Conservation (phyloP, 2,113 vertebrate genomes). For the Enhydra lutris region DNA sequence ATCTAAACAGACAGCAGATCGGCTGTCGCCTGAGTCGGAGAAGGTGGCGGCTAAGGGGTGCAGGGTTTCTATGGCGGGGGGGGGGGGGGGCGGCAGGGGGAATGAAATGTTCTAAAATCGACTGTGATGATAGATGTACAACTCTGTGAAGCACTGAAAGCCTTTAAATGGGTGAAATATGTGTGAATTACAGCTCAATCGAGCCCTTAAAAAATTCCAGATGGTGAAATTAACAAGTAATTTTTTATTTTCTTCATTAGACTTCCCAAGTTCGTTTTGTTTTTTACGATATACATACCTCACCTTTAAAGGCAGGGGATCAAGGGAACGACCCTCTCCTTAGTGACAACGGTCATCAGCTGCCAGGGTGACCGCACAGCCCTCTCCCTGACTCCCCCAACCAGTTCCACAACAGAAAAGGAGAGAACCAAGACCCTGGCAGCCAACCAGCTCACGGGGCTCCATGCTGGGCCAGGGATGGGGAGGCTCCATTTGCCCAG, state of each 20-base stretch:
- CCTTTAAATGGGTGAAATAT: background rate
- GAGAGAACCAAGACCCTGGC: fast-evolving
- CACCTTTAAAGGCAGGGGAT: background rate
- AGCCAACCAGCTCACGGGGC: background rate
- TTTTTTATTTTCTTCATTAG: background rate
- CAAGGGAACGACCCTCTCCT: background rate
- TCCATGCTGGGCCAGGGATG: fast-evolving
- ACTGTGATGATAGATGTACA: background rate
- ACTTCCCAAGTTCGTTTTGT: background rate
- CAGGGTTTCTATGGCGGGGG: background rate
- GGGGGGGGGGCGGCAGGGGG: fast-evolving
- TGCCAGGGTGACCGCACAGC: background rate
- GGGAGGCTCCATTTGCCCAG: background rate
- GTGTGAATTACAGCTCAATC: background rate
- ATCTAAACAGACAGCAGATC: background rate
- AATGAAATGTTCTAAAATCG: background rate
- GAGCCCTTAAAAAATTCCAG: background rate
- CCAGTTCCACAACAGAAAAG: background rate
- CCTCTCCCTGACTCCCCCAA: background rate
- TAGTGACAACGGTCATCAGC: background rate
- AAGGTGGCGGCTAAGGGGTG: background rate
- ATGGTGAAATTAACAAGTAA: background rate
- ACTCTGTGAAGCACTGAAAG: background rate
- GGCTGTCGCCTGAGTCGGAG: fast-evolving
- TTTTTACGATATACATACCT: background rate